Evolutionary conservation across 2,797 vertebrate species (phyloP), one percentile per base, ranked within the genome.

Genomic region (Gambelia wislizenii): DNA sequence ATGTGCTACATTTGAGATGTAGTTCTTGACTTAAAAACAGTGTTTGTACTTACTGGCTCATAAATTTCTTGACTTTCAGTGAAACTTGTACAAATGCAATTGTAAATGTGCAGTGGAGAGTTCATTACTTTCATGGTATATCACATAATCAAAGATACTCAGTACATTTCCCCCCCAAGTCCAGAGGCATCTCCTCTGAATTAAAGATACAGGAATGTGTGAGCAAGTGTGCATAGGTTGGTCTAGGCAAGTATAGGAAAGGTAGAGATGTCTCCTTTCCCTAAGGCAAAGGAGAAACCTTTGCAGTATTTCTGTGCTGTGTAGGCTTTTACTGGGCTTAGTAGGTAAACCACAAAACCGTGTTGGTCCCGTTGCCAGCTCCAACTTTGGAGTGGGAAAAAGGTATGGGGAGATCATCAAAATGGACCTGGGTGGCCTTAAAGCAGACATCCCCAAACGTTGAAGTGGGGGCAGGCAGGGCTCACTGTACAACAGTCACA

Each of bases 1-100:
- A 72, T 56, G 89, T 86, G n/a, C 78, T 92, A 0, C 81, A 81
- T 87, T 87, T 75, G n/a, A 0, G 52, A 0, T 14, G 49, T 54
- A 59, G 78, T 89, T 78, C 83, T 70, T 78, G 0, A 0, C 67
- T 42, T 87, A 52, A 70, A 36, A 18, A 22, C 30, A 70, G 64
- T 36, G 13, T 7, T 49, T 33, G 2, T 47, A 10, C 8, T 49
- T 69, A 49, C 47, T 36, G 47, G 42, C 64, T 83, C 59, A 47
- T 64, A 5, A 47, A 33, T 83, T 33, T 67, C 10, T 83, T 27
- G 2, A 59, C 76, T 77, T 33, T 27, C 44, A 33, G 76, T 77
- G 27, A 83, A 39, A 14, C 25, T 0, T 64, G 42, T 76, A 42
- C 39, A 47, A 47, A 6, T 61, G 39, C 39, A 64, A 2, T 7